These are phyloP conservation scores for Thaleichthys pacificus DNA, from an alignment of 2,797 vertebrate genomes.

Conservation along the genomic window DNA sequence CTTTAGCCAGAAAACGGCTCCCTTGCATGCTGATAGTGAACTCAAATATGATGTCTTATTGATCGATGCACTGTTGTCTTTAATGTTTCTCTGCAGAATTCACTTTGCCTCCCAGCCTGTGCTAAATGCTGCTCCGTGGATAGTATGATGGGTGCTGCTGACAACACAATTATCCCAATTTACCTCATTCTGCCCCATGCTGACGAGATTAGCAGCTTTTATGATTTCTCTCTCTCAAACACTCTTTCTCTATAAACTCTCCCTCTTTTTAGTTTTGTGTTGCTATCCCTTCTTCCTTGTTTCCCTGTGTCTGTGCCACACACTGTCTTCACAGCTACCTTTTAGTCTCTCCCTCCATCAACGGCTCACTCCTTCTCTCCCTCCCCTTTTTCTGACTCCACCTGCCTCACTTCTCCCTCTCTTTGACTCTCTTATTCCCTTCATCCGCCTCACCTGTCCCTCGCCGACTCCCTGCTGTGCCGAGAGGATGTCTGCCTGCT, in stretches of 20 bases:
- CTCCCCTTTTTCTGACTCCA: neutral
- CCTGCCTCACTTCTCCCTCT: neutral
- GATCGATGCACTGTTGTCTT: neutral
- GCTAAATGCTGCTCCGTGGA: neutral
- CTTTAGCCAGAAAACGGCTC: neutral
- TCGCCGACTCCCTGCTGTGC: neutral
- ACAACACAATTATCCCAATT: conserved; percentile 19
- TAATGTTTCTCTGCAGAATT: neutral
- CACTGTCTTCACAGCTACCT: too few species aligned
- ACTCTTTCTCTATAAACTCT: neutral
- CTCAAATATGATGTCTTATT: neutral
- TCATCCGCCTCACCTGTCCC: neutral
- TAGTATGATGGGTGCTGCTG: neutral
- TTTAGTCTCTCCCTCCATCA: neutral
- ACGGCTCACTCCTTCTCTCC: too few species aligned
- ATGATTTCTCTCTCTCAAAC: neutral
- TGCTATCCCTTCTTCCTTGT: neutral
- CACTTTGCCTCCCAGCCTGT: neutral
- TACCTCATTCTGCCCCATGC: conserved; percentile 4
- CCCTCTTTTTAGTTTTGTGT: neutral
- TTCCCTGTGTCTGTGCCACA: neutral
- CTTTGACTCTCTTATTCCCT: neutral
- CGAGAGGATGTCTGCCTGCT: neutral
- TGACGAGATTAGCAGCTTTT: conserved; percentile 25
- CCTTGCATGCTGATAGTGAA: neutral